These are phyloP conservation scores for Muraenolepis orangiensis DNA, from an alignment of 2,797 vertebrate genomes.

Conservation along the genomic window DNA sequence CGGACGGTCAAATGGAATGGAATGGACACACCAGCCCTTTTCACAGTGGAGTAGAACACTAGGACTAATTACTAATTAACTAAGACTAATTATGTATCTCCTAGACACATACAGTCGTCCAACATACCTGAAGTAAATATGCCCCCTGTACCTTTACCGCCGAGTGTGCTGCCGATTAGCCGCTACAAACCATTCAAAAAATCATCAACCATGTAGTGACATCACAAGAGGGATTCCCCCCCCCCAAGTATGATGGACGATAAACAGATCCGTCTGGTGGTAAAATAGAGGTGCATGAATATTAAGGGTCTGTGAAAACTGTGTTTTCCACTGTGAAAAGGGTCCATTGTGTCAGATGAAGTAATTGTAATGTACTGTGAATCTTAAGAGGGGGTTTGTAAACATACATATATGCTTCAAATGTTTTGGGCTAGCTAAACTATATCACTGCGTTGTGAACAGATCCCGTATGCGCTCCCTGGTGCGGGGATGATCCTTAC, in stretches of 20 bases:
- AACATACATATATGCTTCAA: constrained; percentile 39
- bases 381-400: constrained; percentile 42
- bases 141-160: background rate
- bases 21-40: background rate
- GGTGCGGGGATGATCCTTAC: constrained; percentile 8
- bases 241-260: background rate
- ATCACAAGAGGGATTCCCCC: background rate
- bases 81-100: background rate
- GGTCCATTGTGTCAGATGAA: constrained; percentile 20
- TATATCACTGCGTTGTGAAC: constrained; percentile 25
- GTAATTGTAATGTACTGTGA: constrained; percentile 45
- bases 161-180: background rate
- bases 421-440: constrained; percentile 29
- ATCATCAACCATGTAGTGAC: background rate
- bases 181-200: background rate
- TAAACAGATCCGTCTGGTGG: background rate
- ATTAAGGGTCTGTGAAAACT: background rate
- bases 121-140: background rate
- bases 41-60: background rate
- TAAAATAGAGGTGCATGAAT: background rate
- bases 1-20: background rate
- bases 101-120: background rate
- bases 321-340: constrained; percentile 4
- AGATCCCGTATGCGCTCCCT: constrained; percentile 27
- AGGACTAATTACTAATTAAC: too few relatives aligned